Evolutionary conservation across 2,113 vertebrate species (phyloP).

Genomic region (Probosciger aterrimus): DNA sequence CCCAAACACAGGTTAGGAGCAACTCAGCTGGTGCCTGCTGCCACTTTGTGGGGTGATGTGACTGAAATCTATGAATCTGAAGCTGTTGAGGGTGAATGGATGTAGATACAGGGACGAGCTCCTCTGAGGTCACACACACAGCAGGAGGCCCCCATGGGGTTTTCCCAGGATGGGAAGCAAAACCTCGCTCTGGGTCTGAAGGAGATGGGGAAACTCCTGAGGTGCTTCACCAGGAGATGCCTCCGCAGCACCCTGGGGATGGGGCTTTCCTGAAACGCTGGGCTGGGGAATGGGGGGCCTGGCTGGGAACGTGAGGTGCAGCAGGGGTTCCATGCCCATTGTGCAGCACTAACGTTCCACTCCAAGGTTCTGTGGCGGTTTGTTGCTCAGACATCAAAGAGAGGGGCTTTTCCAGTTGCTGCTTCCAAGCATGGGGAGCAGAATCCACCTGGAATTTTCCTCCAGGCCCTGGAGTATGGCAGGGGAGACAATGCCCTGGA

Average conservation of each 20-base stretch:
- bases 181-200: accelerated
- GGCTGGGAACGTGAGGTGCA: accelerated
- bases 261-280: neutral
- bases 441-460: neutral
- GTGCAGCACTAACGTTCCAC: neutral
- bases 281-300: neutral
- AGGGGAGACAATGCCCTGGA: neutral
- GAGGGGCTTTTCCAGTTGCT: neutral
- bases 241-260: neutral
- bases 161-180: neutral
- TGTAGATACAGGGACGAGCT: neutral
- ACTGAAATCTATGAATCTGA: neutral
- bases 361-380: neutral
- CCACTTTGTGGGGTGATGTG: neutral
- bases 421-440: neutral
- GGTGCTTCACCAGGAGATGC: neutral
- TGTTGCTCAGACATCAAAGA: neutral
- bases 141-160: neutral
- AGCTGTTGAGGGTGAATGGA: neutral
- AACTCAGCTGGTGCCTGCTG: neutral
- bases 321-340: neutral
- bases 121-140: neutral
- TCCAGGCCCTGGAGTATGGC: neutral
- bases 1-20: neutral
- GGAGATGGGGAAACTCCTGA: accelerated